phyloP scores from a whole-genome alignment of 1,140 invertebrate species.

The Lucilia sericata region DNA sequence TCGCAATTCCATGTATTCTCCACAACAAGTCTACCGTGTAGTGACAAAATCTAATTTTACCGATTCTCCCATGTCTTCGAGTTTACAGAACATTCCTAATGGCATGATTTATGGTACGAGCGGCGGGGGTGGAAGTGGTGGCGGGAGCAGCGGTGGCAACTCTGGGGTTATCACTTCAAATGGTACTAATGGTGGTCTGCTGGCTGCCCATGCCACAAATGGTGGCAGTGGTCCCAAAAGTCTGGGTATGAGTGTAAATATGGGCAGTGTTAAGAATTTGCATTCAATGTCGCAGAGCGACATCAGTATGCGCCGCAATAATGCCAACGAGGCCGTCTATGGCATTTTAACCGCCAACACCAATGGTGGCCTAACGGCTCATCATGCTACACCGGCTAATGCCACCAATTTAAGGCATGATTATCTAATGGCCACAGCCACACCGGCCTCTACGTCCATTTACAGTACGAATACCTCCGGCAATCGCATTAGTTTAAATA shows the following conservation, averaged over 20 bases:
- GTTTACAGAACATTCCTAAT: conserved; percentile 67
- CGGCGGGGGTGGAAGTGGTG: conserved; percentile 50
- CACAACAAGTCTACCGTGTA: conserved; percentile 62
- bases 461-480: conserved; percentile 50
- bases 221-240: conserved; percentile 48
- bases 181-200: conserved; percentile 46
- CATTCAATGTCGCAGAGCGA: conserved; percentile 62
- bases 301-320: conserved; percentile 51
- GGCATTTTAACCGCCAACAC: conserved; percentile 51
- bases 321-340: conserved; percentile 54
- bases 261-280: conserved; percentile 63
- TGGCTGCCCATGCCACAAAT: conserved; percentile 47
- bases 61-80: conserved; percentile 64
- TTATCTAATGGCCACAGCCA: conserved; percentile 60
- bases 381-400: conserved; percentile 59
- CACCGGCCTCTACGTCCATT: conserved; percentile 60
- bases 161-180: conserved; percentile 36
- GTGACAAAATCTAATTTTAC: conserved; percentile 63
- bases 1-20: conserved; percentile 59
- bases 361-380: conserved; percentile 54
- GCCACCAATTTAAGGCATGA: conserved; percentile 60
- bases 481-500: conserved; percentile 56
- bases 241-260: conserved; percentile 49
- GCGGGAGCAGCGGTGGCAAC: conserved; percentile 48
- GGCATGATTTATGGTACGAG: conserved; percentile 60